Percentiles rank a stretch among this genome's conserved stretches.
Evolutionary conservation across 1,140 invertebrate genomes (phyloP).

Genomic region (Atta colombica): DNA sequence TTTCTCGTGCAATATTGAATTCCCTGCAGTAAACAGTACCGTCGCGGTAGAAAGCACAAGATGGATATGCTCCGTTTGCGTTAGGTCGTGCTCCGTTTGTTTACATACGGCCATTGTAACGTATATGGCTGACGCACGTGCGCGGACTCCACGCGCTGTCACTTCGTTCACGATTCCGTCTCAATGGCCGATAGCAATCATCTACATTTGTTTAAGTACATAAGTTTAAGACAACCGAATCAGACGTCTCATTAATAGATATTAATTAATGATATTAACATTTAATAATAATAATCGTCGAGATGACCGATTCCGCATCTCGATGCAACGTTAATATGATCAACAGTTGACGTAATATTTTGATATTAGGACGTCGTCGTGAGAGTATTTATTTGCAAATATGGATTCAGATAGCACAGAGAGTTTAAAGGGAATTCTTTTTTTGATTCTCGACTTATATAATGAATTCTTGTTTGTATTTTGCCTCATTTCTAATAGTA

Average conservation of each 20-base stretch:
- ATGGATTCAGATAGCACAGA: background rate
- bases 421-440: too few relatives aligned
- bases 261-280: background rate
- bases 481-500: too few relatives aligned
- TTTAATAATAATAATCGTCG: background rate
- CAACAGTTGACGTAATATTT: background rate
- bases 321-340: background rate
- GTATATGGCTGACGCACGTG: conserved; percentile 66
- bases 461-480: too few relatives aligned
- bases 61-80: background rate
- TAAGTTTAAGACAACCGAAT: background rate
- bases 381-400: background rate
- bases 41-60: background rate
- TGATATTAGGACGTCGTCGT: background rate
- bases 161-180: conserved; percentile 29
- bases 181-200: conserved; percentile 34
- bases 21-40: background rate
- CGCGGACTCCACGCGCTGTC: conserved; percentile 45
- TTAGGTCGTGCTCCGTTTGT: conserved; percentile 60
- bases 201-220: background rate
- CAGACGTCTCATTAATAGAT: too few relatives aligned
- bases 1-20: background rate
- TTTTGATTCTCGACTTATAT: too few relatives aligned
- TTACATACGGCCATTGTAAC: conserved; percentile 70
- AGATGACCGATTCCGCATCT: background rate